These are phyloP conservation scores for Muscicapa adusta DNA, from an alignment of 2,113 vertebrate genomes.

Conservation along the genomic window DNA sequence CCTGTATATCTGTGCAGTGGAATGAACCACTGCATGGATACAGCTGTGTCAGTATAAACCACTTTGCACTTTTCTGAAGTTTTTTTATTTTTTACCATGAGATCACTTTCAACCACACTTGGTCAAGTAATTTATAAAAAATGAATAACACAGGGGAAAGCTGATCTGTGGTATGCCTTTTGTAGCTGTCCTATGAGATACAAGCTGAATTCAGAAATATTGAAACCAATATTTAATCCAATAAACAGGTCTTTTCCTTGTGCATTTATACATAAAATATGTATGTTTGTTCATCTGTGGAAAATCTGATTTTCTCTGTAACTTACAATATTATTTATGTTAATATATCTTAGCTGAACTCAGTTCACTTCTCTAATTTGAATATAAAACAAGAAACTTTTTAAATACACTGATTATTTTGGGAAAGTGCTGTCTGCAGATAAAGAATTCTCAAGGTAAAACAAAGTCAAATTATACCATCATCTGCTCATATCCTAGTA, in stretches of 20 bases:
- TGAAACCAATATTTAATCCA: background rate
- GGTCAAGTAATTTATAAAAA: background rate
- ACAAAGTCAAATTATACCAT: background rate
- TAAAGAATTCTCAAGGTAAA: conserved; percentile 3
- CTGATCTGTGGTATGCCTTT: background rate
- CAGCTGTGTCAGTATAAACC: background rate
- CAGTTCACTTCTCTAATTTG: background rate
- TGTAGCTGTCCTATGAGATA: background rate
- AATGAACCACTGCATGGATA: background rate
- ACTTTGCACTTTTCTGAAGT: background rate
- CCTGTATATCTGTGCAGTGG: background rate
- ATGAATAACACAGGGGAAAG: background rate
- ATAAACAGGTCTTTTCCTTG: background rate
- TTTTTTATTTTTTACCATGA: background rate
- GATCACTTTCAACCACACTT: background rate
- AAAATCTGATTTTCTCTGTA: background rate
- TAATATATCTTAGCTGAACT: background rate
- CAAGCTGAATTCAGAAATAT: background rate
- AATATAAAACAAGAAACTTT: background rate
- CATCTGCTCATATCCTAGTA: background rate
- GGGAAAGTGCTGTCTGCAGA: background rate
- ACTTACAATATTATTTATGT: background rate
- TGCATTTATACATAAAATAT: background rate
- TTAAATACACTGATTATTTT: background rate
- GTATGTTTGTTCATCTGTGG: background rate